These are phyloP conservation scores for Halcyon leucocephala DNA, from an alignment of 2,797 vertebrate species.

Conservation along the genomic window DNA sequence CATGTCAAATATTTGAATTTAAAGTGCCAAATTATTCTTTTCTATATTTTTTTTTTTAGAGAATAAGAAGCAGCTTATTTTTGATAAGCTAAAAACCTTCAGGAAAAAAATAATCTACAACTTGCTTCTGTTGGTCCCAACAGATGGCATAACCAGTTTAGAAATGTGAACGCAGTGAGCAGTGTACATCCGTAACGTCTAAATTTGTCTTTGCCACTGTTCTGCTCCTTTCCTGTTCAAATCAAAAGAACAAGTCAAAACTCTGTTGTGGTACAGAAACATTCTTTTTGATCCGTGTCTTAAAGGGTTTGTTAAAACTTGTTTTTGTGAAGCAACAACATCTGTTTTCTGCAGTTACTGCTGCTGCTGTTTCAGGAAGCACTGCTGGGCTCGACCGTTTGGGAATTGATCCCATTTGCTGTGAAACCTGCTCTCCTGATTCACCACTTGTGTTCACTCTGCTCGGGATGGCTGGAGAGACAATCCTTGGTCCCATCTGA, in stretches of 20 bases:
- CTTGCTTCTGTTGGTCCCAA: neutral
- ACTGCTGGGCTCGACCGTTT: neutral
- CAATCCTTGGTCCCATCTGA: neutral
- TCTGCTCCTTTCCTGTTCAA: neutral
- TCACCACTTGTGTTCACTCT: neutral
- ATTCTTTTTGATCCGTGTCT: neutral
- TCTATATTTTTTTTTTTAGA: neutral
- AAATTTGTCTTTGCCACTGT: conserved; percentile 2
- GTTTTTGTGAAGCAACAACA: conserved; percentile 22
- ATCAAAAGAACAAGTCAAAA: neutral
- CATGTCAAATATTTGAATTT: neutral
- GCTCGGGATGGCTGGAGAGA: neutral
- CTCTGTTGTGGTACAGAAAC: neutral
- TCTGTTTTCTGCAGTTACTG: conserved; percentile 31
- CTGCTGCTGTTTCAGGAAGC: neutral
- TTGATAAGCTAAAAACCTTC: neutral
- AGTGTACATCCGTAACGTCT: neutral
- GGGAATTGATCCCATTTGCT: conserved; percentile 14
- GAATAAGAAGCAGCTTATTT: neutral
- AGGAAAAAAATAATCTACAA: too few species aligned
- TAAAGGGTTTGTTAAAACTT: conserved; percentile 12
- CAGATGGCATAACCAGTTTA: conserved; percentile 12
- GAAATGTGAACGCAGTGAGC: neutral
- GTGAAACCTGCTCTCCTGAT: conserved; percentile 17
- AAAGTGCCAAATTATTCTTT: neutral